Conservation (phyloP, 2,797 vertebrate species). For the Halcyon chelicuti region DNA sequence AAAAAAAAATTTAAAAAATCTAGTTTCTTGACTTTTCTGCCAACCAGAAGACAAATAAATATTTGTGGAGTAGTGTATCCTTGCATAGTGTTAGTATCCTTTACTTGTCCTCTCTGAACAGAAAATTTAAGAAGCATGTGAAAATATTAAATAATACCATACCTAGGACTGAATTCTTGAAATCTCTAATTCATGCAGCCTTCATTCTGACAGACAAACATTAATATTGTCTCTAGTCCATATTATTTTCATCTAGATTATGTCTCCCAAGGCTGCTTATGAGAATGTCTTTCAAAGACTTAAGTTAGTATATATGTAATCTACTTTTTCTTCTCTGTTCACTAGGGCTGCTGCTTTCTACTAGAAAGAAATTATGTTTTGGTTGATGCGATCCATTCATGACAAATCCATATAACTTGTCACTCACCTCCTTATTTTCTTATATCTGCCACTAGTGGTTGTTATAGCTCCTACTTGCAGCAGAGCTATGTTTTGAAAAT, state of each 20-base stretch:
- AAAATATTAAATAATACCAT: not conserved
- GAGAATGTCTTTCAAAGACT: not conserved
- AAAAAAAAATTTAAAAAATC: not conserved
- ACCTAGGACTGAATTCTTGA: not conserved
- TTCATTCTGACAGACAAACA: not conserved
- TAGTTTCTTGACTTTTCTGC: not conserved
- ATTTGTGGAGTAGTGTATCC: not conserved
- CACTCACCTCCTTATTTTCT: not conserved
- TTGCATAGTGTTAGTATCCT: not conserved
- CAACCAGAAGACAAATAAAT: not conserved
- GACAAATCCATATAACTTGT: not conserved
- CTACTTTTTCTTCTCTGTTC: not conserved
- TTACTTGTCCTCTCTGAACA: not conserved
- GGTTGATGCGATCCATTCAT: not conserved
- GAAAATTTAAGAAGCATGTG: not conserved
- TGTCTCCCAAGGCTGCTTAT: not conserved
- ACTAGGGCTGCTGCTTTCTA: not conserved
- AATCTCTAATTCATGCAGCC: not conserved
- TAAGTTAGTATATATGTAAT: not conserved
- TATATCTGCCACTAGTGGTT: not conserved
- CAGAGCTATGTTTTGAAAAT: not conserved
- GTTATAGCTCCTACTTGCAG: not conserved
- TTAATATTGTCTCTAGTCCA: not conserved
- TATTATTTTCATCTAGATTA: slow-evolving; percentile 1
- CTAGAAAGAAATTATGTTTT: not conserved